These are phyloP conservation scores for Notamacropus eugenii DNA, from an alignment of 2,797 vertebrate species.

Conservation along the genomic window DNA sequence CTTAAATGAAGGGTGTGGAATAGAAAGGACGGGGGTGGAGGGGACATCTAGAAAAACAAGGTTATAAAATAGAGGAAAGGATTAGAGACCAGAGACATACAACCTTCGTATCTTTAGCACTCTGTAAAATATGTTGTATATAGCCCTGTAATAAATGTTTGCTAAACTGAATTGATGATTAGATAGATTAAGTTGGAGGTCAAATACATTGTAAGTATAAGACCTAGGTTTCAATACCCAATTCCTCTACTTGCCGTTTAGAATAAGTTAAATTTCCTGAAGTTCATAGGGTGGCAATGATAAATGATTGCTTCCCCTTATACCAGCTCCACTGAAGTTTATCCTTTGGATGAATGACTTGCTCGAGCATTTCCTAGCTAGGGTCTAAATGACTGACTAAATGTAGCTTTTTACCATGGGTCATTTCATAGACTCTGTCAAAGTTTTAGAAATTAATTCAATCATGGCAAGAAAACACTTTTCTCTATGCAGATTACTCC, in stretches of 20 bases:
- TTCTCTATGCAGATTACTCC: too few relatives aligned
- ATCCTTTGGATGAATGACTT: not conserved
- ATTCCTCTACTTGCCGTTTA: not conserved
- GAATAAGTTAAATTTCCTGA: not conserved
- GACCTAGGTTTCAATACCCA: not conserved
- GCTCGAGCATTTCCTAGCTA: not conserved
- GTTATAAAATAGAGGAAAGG: not conserved
- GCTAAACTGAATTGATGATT: not conserved
- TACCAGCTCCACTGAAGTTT: not conserved
- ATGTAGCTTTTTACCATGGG: not conserved
- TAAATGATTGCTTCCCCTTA: not conserved
- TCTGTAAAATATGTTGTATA: not conserved
- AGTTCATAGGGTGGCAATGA: not conserved
- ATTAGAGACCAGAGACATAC: too few relatives aligned
- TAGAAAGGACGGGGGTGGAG: not conserved
- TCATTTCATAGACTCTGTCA: too few relatives aligned
- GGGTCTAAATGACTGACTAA: not conserved
- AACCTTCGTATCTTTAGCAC: not conserved
- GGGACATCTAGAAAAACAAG: not conserved
- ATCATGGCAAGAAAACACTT: too few relatives aligned
- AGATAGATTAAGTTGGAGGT: not conserved
- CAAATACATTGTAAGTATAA: not conserved
- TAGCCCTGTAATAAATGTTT: not conserved
- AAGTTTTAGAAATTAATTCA: too few relatives aligned
- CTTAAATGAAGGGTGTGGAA: not conserved